Evolutionary conservation across 2,797 vertebrate genomes (phyloP).

Genomic region (Xenentodon cancila): DNA sequence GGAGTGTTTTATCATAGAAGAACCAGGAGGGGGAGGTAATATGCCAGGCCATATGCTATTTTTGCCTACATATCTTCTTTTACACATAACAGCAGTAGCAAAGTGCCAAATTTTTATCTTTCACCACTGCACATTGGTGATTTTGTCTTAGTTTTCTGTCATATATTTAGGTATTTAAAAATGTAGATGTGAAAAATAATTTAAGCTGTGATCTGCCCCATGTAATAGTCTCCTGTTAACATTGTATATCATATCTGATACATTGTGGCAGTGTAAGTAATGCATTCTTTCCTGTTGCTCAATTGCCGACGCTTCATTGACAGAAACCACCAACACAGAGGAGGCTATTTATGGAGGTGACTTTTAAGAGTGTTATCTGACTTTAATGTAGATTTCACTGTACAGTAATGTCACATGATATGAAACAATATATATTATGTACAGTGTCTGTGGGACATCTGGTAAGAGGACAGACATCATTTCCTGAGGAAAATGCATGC

Average conservation of each 20-base stretch:
- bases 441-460: constrained; percentile 34
- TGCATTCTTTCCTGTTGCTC: constrained; percentile 56
- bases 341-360: constrained; percentile 33
- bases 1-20: constrained; percentile 36
- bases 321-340: constrained; percentile 38
- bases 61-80: constrained; percentile 67
- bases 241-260: constrained; percentile 62
- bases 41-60: constrained; percentile 63
- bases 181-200: constrained; percentile 69
- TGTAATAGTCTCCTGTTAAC: constrained; percentile 53
- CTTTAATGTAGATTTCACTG: constrained; percentile 55
- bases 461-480: constrained; percentile 25
- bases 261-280: constrained; percentile 47
- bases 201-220: constrained; percentile 72
- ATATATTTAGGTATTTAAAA: constrained; percentile 70
- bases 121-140: constrained; percentile 74
- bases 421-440: constrained; percentile 33
- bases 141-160: constrained; percentile 55
- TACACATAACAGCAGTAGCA: constrained; percentile 54
- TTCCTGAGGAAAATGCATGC: constrained; percentile 45
- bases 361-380: constrained; percentile 42
- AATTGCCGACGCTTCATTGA: constrained; percentile 30
- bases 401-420: constrained; percentile 48
- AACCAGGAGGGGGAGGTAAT: constrained; percentile 40
- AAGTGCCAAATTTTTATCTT: constrained; percentile 72